A percentile compares a stretch with the other conserved stretches of the same genome.
These are phyloP conservation scores for Phoenoteleia sp. DNA, from an alignment of 2,888 invertebrate genomes.

Conservation along the genomic window DNA sequence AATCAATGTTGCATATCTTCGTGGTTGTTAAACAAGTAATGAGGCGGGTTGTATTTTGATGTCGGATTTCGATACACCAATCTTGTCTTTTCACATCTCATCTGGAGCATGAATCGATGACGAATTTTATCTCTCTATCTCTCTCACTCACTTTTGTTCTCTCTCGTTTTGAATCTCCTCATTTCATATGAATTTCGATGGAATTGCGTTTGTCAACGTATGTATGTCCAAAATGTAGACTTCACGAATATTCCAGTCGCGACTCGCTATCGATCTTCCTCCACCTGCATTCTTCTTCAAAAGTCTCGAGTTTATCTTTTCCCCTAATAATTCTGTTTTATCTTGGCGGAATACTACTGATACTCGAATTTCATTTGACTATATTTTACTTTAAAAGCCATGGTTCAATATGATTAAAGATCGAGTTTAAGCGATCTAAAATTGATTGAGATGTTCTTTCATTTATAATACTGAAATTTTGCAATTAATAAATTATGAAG, in stretches of 20 bases:
- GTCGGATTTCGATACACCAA: conserved; percentile 30
- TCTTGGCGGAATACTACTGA: conserved; percentile 56
- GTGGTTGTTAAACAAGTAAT: conserved; percentile 25
- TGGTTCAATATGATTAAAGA: conserved; percentile 54
- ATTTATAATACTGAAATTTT: no score
- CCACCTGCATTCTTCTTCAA: conserved; percentile 45
- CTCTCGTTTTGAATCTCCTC: no score
- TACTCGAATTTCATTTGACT: conserved; percentile 57
- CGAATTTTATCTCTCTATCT: background rate
- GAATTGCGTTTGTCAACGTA: conserved; percentile 56
- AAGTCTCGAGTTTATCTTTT: conserved; percentile 62
- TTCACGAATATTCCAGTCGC: conserved; percentile 36
- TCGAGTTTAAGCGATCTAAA: conserved; percentile 16
- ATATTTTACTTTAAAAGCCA: conserved; percentile 58
- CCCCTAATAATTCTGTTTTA: conserved; percentile 62
- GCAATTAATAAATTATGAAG: no score
- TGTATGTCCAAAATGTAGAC: conserved; percentile 51
- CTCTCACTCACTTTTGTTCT: background rate
- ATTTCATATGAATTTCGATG: conserved; percentile 57
- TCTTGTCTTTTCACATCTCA: conserved; percentile 39
- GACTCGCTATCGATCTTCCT: conserved; percentile 47
- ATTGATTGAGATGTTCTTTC: conserved; percentile 16
- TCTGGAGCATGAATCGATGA: conserved; percentile 45
- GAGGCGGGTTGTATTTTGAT: conserved; percentile 18
- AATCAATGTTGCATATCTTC: conserved; percentile 13